Base-by-base conservation (phyloP, 64 coral and sea anemone genomes). In the Stichodactyla mertensii region DNA sequence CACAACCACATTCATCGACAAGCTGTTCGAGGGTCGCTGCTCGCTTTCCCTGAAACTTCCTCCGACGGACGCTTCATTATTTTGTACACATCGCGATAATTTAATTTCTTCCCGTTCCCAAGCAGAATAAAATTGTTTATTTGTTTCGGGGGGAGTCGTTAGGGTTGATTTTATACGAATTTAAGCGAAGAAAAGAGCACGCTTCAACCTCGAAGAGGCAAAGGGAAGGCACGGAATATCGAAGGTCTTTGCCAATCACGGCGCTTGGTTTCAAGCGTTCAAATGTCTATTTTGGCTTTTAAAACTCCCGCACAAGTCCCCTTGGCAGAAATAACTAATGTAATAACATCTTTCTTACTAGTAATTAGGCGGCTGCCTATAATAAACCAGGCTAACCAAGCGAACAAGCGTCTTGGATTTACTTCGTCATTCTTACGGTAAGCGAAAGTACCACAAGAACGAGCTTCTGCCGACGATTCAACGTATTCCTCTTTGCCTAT, bases 361-460 rank as follows among this genome's bases (percentile, higher is more conserved):
- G 4, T 81, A 81, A 81, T 81, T 81, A 20, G 19, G 51, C 78
- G 31, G 26, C 51, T 81, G 7, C 19, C 7, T 19, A 53, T 52
- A 81, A 53, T 6, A 20, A 81, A 81, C 8, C 1, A 20, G 15
- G 78, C 51, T 16, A 81, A 81, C 36, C 51, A 81, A 81, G 78
- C 78, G 78, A 81, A 55, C 20, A 3, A 81, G 14, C 6, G 78
- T 13, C 16, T 81, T 81, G 18, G 19, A 81, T 28, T 52, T 55
- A 20, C 78, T 4, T 81, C 78, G 51, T 51, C 51, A 52, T 53
- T 81, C 51, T 81, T 51, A 52, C 20, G 51, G 78, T 55, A 81
- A 81, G 78, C 78, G 78, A 81, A 81, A 81, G 78, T 53, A 54
- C 51, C 78, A 53, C 10, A 16, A 55, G 52, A 81, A 81, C 78